Conservation (phyloP, 2,797 vertebrate genomes). For the Poliocrania exsul region DNA sequence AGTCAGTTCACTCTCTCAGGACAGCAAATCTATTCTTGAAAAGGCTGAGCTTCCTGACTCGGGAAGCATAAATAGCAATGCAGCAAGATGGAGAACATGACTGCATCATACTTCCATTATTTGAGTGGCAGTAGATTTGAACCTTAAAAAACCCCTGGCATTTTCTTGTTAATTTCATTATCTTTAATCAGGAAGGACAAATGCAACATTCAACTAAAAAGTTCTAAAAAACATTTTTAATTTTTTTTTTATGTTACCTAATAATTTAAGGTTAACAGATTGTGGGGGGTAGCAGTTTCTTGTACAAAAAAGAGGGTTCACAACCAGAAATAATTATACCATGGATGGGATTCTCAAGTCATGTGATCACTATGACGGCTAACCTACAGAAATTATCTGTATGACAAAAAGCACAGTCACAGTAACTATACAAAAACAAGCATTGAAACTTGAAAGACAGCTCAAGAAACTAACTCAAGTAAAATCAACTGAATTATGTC, state of each 20-base stretch:
- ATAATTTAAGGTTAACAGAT: background rate
- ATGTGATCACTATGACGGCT: background rate
- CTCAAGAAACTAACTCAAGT: background rate
- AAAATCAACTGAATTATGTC: background rate
- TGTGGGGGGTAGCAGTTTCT: background rate
- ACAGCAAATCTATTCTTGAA: background rate
- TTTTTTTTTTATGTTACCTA: background rate
- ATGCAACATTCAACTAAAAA: background rate
- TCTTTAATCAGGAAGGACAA: background rate
- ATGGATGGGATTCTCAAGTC: background rate
- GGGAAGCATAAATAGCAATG: background rate
- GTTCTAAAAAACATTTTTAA: background rate
- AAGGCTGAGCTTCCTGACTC: background rate
- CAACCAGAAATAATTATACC: background rate
- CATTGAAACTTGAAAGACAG: background rate
- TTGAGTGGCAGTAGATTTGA: background rate
- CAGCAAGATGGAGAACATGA: background rate
- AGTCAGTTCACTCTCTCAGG: background rate
- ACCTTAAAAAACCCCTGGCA: background rate
- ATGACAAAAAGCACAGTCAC: background rate
- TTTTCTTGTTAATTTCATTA: background rate
- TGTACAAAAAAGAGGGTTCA: background rate
- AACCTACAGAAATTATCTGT: background rate
- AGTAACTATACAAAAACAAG: background rate
- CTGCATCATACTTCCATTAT: background rate